These are phyloP conservation scores for Anoplolepis gracilipes DNA, from an alignment of 1,140 invertebrate genomes.

Conservation along the genomic window DNA sequence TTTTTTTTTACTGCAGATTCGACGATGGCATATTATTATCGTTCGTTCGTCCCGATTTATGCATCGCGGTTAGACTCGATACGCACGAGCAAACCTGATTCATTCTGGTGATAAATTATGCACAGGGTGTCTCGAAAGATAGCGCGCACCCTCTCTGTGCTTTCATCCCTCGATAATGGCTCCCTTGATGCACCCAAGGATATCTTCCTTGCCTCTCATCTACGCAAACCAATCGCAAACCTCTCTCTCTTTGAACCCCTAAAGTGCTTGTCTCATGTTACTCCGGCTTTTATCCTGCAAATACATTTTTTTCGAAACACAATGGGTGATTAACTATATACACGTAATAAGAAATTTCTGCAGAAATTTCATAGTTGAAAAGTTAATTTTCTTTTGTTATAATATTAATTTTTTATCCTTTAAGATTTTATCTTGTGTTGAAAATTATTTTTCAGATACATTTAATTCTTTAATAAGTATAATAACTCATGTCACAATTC, in stretches of 20 bases:
- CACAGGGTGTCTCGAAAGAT: constrained; percentile 66
- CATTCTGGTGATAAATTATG: constrained; percentile 74
- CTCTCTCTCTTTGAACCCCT: constrained; percentile 12
- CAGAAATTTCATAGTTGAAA: no score
- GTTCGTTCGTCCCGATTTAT: constrained; percentile 25
- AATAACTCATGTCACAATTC: not conserved
- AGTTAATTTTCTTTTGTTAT: no score
- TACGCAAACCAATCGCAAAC: constrained; percentile 63
- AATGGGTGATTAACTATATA: not conserved
- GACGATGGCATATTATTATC: constrained; percentile 64
- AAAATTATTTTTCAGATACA: no score
- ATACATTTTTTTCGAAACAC: not conserved
- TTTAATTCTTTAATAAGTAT: not conserved
- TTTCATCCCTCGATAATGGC: constrained; percentile 72
- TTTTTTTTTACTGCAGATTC: not conserved
- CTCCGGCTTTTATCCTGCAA: not conserved
- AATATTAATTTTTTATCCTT: not conserved
- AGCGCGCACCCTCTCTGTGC: constrained; percentile 52
- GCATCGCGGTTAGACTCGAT: constrained; percentile 54
- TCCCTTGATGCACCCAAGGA: constrained; percentile 69
- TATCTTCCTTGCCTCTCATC: constrained; percentile 58
- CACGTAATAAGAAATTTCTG: no score
- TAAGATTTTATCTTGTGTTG: no score
- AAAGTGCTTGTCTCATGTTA: constrained; percentile 31
- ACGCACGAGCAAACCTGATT: constrained; percentile 66